Evolutionary conservation across 1,140 invertebrate species (phyloP), one percentile per base, ranked within the genome.

Genomic region (Sitobion miscanthi): DNA sequence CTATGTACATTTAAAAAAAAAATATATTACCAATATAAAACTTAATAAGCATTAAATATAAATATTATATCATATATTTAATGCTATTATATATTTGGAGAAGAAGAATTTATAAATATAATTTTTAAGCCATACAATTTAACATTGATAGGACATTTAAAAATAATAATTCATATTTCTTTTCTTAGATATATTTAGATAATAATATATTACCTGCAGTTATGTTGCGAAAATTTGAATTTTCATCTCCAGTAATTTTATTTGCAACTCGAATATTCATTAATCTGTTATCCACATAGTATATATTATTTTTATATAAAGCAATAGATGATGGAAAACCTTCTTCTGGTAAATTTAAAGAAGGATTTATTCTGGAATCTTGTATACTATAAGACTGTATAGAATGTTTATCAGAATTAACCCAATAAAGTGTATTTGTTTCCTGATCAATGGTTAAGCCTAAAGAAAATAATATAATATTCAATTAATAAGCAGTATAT

Each of bases 341-440:
- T 77, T 90, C 93, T 93, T 94, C 94, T 57, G 94, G 94, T 93
- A 95, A 87, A 47, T 82, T 95, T 94, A 93, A 95, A 38, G 97
- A 94, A 42, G 95, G 95, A 9, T 94, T 94, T 0, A 96, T 94
- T 93, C 95, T 95, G 45, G 95, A 95, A 0, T 94, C 95, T 4
- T 94, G 94, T 7, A 98, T 95, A 94, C 97, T 96, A 94, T 96
- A 96, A 94, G 96, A 97, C 94, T 97, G 96, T 93, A 98, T 96
- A n/a, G 95, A 95, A n/a, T 95, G 95, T 17, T 96, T 95, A 38
- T 95, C 96, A 11, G 95, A 94, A 94, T 96, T 97, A 1, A 97
- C 96, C 96, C 97, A 98, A 95, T 98, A 98, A 57, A 98, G 94
- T 21, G 96, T 95, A 54, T 96, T 94, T 0, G 95, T 95, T 91